Conservation (phyloP, 1,140 invertebrate genomes). For the Mylabris phalerata region DNA sequence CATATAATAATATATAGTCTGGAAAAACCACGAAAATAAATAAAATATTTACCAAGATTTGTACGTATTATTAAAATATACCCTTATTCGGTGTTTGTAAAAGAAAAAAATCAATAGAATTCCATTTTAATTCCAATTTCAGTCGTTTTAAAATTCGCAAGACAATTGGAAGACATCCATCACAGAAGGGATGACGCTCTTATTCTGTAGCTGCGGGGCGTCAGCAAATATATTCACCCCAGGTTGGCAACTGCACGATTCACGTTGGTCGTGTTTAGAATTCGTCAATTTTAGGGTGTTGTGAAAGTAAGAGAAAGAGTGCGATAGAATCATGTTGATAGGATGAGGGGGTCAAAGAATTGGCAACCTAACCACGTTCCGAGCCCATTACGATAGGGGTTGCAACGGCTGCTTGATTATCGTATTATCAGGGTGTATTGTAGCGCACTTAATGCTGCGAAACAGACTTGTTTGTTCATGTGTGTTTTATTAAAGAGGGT, state of each 20-base stretch:
- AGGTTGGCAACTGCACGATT: conserved; percentile 17
- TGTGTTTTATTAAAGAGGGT: conserved; percentile 14
- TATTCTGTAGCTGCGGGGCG: conserved; percentile 6
- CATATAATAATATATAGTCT: no score
- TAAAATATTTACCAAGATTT: no score
- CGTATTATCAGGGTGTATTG: conserved; percentile 31
- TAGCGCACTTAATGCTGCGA: conserved; percentile 27
- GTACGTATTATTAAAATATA: no score
- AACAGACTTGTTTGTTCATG: conserved; percentile 27
- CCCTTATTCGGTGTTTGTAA: no score
- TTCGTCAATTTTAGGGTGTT: conserved; percentile 1
- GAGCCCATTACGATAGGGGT: conserved; percentile 24
- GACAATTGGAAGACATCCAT: no score
- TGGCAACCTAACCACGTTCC: conserved; percentile 23
- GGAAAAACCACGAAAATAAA: no score
- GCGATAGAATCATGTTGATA: no score
- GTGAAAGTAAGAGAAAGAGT: no score
- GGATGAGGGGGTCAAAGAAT: conserved; percentile 9
- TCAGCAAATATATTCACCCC: conserved; percentile 14
- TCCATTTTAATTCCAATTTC: no score
- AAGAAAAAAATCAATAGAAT: no score
- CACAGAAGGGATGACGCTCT: no score
- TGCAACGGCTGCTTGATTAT: conserved; percentile 31
- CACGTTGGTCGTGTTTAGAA: conserved; percentile 13
- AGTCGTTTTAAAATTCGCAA: no score